Evolutionary conservation across 2,797 vertebrate genomes (phyloP), one percentile per base, ranked within the genome.

Genomic region (Phoxinus dragarum): DNA sequence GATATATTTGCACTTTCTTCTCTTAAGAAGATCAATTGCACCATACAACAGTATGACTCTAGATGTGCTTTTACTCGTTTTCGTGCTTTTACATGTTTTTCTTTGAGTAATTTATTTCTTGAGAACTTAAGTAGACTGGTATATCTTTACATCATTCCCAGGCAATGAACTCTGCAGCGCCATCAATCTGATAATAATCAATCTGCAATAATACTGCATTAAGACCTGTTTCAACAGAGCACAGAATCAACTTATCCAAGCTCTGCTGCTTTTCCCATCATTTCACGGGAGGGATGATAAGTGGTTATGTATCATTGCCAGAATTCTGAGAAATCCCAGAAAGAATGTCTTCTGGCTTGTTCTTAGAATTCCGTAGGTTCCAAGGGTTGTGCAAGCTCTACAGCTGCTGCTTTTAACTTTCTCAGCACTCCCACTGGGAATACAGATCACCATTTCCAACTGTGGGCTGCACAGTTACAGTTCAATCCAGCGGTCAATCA

Each of bases 341-440:
- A 67, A 47, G 82, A 3, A 42, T 84, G 73, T 69, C 17, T 61
- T 78, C 74, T 77, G 38, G 66, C 66, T 59, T 59, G 64, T 54
- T 66, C 27, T 34, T 49, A 27, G 23, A 42, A 79, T 61, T 47
- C 21, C 27, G 72, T 47, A 61, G 54, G 52, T 61, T 76, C 31
- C 74, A 71, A 59, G 23, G 66, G 31, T 80, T 79, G 10, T 21
- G 31, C 38, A 85, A 84, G 74, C 75, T 84, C 36, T 72, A 34
- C 21, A 64, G 23, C 83, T 31, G 66, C n/a, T 71, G 42, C 42
- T 68, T 49, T 10, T 31, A 77, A 75, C 31, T 27, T 78, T 71
- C 66, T 11, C 27, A 71, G 75, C 64, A 71, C 49, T 84, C 74
- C 75, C 66, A 34, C n/a, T 56, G 74, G 66, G 47, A 84, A 36